Base-by-base conservation (phyloP, 1,140 invertebrate species). In the Vanessa atalanta region DNA sequence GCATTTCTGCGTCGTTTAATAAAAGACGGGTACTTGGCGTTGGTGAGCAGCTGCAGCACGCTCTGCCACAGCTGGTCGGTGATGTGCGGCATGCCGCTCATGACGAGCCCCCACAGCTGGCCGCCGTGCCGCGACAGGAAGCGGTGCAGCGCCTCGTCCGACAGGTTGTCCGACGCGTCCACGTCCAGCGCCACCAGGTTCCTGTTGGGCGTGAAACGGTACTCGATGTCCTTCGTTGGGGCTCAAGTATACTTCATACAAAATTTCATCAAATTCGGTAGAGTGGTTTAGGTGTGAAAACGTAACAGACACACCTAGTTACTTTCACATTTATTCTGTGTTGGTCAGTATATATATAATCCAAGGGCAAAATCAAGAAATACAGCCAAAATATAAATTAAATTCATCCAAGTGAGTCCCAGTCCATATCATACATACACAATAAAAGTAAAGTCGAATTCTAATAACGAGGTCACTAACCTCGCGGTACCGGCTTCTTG, bases 31-130 rank as follows among this genome's bases (percentile, higher is more conserved):
- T 88, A 99, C 98, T 96, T 98, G 75, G 97, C 96, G 89, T 99
- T 98, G 66, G 95, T 97, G 9, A 99, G 93, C 71, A 97, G 95
- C 0, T 98, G 97, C 63, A 99, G 93, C 47, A 99, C 96, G 78
- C 96, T 96, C 89, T 97, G 96, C 98, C 98, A 99, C 61, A 99
- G 95, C 85, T 98, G 97, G 93, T 99, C 99, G 1, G 98, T 98
- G 78, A 99, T 97, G 87, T 99, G 99, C 1, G 98, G 96, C 96
- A 99, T 99, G 47, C 99, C 99, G 53, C 97, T 97, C 1, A 99
- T 93, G 72, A 96, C 95, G 20, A 99, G 94, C 0, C 97, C 99
- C 86, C 95, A 95, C 13, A 99, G 93, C 89, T 99, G 97, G 75
- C 95, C 94, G 0, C 98, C 99, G 90, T 98, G 95, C 57, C 96